These are phyloP conservation scores for Pollenia labialis DNA, from an alignment of 2,888 invertebrate species.

Conservation along the genomic window DNA sequence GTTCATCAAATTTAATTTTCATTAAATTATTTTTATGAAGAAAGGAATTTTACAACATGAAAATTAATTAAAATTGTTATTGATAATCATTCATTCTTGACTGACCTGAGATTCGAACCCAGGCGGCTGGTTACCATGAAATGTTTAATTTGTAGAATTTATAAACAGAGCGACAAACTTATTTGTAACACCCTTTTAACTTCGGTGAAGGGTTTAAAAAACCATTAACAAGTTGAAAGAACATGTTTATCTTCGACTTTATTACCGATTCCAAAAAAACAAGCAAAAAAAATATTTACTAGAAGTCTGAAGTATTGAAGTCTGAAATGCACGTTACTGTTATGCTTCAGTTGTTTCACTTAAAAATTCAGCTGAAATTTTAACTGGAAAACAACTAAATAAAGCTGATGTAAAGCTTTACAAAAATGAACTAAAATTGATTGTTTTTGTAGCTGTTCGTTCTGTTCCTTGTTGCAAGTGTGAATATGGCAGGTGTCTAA, in stretches of 20 bases:
- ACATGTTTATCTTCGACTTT: no score
- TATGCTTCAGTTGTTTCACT: conserved; percentile 38
- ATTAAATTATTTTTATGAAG: no score
- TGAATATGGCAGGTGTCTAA: conserved; percentile 66
- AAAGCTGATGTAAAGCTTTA: conserved; percentile 10
- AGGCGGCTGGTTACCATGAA: no score
- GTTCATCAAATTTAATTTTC: no score
- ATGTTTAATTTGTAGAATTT: no score
- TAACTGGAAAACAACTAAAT: background rate
- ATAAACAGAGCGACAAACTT: no score
- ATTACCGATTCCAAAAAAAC: conserved; percentile 8
- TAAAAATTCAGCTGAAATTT: background rate
- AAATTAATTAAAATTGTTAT: no score
- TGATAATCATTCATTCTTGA: no score
- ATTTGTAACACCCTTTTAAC: background rate
- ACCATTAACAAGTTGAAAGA: background rate
- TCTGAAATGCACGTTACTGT: conserved; percentile 43
- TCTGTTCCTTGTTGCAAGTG: background rate
- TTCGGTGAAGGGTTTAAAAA: background rate
- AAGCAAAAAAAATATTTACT: conserved; percentile 20
- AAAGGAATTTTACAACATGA: no score
- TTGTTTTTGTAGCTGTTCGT: conserved; percentile 12
- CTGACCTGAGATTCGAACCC: no score
- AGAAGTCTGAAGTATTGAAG: conserved; percentile 35
- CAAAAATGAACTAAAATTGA: conserved; percentile 58